Percentiles rank a stretch among this genome's conserved stretches.
These are phyloP conservation scores for Montipora capricornis DNA, from an alignment of 64 coral and sea anemone genomes.

Conservation along the genomic window DNA sequence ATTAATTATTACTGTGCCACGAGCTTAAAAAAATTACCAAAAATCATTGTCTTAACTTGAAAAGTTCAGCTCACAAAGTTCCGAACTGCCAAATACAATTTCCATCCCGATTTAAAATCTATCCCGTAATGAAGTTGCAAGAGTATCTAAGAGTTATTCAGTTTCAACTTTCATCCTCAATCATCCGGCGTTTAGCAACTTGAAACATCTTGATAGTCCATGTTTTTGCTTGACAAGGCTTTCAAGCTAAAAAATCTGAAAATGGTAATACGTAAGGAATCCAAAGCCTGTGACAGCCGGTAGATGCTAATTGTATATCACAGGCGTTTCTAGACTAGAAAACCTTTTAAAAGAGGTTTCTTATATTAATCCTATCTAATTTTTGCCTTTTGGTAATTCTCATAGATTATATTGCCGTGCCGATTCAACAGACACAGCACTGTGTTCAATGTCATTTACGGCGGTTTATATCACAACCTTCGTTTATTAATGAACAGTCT, in stretches of 20 bases:
- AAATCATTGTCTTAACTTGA: too few relatives aligned
- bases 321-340: neutral
- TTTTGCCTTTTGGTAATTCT: neutral
- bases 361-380: neutral
- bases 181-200: too few relatives aligned
- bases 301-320: neutral
- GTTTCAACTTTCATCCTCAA: too few relatives aligned
- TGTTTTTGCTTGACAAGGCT: too few relatives aligned
- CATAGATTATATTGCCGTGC: neutral
- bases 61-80: too few relatives aligned
- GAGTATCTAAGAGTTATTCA: neutral
- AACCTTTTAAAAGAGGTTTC: slow-evolving; percentile 8
- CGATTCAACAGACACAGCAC: neutral
- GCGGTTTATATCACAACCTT: neutral
- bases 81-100: too few relatives aligned
- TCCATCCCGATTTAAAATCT: neutral
- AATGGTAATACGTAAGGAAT: neutral
- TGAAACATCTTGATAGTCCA: too few relatives aligned
- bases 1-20: too few relatives aligned
- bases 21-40: too few relatives aligned
- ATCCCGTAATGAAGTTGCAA: neutral
- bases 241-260: neutral
- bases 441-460: neutral
- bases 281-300: too few relatives aligned
- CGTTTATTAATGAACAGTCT: neutral